phyloP scores from a whole-genome alignment of 2,113 vertebrate species.

The Gallinago jamesoni region DNA sequence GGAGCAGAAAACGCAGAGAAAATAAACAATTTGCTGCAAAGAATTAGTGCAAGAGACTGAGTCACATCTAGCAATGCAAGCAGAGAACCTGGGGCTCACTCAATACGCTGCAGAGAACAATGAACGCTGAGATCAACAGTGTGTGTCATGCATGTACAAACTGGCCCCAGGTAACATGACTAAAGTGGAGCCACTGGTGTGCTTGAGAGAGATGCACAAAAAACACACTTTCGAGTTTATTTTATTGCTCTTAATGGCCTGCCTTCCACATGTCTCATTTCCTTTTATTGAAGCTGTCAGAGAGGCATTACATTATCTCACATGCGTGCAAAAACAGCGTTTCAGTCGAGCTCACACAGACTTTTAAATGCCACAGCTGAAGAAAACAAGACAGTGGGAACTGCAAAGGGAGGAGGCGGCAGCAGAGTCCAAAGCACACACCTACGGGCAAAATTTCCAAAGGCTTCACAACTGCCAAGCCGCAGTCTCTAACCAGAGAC shows the following conservation, averaged over 20 bases:
- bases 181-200: not conserved
- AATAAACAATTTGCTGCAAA: conserved; percentile 21
- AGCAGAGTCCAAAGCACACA: conserved; percentile 8
- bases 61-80: not conserved
- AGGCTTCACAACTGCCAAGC: not conserved
- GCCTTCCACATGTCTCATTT: not conserved
- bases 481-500: not conserved
- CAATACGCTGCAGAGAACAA: not conserved
- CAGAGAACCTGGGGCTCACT: not conserved
- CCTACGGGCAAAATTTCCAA: not conserved
- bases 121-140: not conserved
- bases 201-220: conserved; percentile 13
- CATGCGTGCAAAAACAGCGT: not conserved
- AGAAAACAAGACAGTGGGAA: conserved; percentile 27
- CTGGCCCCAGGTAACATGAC: not conserved
- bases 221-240: not conserved
- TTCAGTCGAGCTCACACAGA: not conserved
- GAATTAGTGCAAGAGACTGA: conserved; percentile 18
- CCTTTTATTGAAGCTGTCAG: conserved; percentile 51
- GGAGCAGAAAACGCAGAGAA: not conserved
- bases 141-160: not conserved
- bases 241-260: conserved; percentile 44
- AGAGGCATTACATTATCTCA: conserved; percentile 17
- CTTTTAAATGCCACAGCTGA: conserved; percentile 39
- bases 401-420: not conserved